Evolutionary conservation across 2,113 vertebrate species (phyloP).

Genomic region (Meles meles): DNA sequence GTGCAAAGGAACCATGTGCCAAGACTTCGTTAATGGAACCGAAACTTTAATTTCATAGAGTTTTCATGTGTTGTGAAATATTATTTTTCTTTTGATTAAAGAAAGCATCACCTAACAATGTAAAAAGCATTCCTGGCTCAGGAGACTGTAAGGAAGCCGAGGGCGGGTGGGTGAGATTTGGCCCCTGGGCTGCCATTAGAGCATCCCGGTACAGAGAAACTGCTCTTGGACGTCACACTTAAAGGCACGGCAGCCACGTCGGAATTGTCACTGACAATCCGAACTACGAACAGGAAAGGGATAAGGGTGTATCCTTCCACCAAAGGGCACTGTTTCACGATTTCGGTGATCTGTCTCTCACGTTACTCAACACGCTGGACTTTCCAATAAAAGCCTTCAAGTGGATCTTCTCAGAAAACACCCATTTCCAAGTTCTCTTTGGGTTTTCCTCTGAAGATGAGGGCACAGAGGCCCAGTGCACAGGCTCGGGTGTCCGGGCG

Average conservation of each 20-base stretch:
- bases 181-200: background rate
- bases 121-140: background rate
- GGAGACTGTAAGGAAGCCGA: background rate
- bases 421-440: background rate
- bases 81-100: background rate
- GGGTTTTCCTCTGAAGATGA: no score
- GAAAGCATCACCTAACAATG: background rate
- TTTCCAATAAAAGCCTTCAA: background rate
- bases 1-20: accelerated
- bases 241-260: background rate
- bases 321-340: background rate
- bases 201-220: background rate
- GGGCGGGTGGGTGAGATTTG: accelerated
- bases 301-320: background rate
- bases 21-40: background rate
- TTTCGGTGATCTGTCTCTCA: background rate
- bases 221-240: background rate
- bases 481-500: accelerated
- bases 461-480: background rate
- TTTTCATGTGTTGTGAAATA: background rate
- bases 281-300: background rate
- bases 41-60: background rate
- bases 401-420: background rate
- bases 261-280: background rate
- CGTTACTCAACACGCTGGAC: background rate